phyloP scores from a whole-genome alignment of 2,888 invertebrate genomes.

The Nephrotoma guestfalica region DNA sequence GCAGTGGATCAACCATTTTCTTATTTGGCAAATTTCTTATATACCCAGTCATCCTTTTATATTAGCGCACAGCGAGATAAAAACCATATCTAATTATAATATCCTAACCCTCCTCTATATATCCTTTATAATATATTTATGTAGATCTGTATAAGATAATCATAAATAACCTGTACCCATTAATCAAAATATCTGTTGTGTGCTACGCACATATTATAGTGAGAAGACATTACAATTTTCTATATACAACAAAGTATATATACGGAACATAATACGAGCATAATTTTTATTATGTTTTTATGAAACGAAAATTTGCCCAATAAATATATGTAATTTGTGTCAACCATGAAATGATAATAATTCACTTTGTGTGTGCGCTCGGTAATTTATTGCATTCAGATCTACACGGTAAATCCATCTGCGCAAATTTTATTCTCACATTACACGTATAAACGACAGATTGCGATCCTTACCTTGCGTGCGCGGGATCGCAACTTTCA shows the following conservation, averaged over 20 bases:
- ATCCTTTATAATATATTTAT: background rate
- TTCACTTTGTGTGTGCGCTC: background rate
- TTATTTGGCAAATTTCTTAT: background rate
- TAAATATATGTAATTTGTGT: constrained; percentile 2
- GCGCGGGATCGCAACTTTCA: background rate
- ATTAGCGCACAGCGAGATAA: background rate
- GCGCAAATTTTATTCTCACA: background rate
- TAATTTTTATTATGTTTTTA: background rate
- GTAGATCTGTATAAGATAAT: background rate
- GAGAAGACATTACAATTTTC: background rate
- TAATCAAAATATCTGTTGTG: background rate
- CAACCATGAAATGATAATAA: constrained; percentile 2
- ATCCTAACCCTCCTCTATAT: background rate
- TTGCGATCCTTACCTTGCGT: background rate
- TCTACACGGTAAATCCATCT: background rate
- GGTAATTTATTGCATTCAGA: background rate
- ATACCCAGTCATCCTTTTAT: background rate
- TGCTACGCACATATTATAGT: background rate
- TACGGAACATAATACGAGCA: background rate
- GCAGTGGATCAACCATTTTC: no score
- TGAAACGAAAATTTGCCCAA: background rate
- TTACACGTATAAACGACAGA: background rate
- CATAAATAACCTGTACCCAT: constrained; percentile 1
- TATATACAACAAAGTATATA: background rate
- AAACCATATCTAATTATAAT: background rate